Evolutionary conservation across 2,113 vertebrate species (phyloP).

Genomic region (Neodontobutis hainanensis): DNA sequence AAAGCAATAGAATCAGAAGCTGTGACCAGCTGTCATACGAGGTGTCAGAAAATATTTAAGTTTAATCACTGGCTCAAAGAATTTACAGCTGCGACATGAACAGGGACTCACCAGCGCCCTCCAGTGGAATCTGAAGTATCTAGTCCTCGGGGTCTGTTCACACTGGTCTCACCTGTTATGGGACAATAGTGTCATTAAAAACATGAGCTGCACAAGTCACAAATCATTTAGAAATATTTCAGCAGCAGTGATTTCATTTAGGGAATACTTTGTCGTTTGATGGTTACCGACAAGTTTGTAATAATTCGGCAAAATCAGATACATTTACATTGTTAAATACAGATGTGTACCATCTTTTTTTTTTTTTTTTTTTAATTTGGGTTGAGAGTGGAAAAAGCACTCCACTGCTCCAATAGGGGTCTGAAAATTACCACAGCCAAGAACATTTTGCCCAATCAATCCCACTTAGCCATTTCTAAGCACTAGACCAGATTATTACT

Average conservation of each 20-base stretch:
- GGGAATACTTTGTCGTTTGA: too few relatives aligned
- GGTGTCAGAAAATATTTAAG: slow-evolving; percentile 42
- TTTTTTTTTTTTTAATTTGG: too few relatives aligned
- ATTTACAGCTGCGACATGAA: too few relatives aligned
- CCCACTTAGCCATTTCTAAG: neutral
- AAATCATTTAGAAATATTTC: too few relatives aligned
- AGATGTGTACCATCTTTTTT: too few relatives aligned
- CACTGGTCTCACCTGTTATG: neutral
- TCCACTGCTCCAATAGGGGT: neutral
- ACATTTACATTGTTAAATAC: too few relatives aligned
- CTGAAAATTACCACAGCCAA: neutral
- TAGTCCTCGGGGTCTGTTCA: neutral
- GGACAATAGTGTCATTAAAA: neutral
- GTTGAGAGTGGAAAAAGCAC: neutral
- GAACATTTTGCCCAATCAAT: too few relatives aligned
- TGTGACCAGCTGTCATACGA: slow-evolving; percentile 32
- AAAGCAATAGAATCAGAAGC: slow-evolving; percentile 35
- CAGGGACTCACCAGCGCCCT: neutral
- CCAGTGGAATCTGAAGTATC: neutral
- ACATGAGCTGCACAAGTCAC: neutral
- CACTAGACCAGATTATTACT: slow-evolving; percentile 1
- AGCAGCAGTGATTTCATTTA: too few relatives aligned
- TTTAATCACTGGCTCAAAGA: slow-evolving; percentile 19
- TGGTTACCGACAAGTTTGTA: too few relatives aligned
- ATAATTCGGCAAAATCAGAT: too few relatives aligned